These are phyloP conservation scores for Heteromyza rotundicornis DNA, from an alignment of 2,888 invertebrate species.

Conservation along the genomic window DNA sequence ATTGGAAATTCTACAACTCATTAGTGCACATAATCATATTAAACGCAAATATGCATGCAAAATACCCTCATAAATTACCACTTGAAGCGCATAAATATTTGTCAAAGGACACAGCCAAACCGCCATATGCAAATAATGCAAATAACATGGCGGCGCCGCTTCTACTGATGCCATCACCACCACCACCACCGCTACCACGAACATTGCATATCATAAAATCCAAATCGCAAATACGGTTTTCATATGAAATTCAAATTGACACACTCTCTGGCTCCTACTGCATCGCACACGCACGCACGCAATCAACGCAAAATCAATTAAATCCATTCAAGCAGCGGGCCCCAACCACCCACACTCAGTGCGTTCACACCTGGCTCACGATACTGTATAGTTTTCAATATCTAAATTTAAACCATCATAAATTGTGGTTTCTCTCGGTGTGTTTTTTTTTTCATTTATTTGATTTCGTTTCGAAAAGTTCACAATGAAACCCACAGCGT, in stretches of 20 bases:
- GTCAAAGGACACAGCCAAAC: background rate
- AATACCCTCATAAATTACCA: background rate
- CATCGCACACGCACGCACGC: background rate
- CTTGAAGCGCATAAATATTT: background rate
- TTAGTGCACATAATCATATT: slow-evolving; percentile 16
- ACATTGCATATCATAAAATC: background rate
- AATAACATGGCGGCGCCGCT: background rate
- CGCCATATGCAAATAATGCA: background rate
- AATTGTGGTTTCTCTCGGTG: slow-evolving; percentile 1
- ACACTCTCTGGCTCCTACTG: background rate
- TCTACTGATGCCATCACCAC: no score
- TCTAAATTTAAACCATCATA: background rate
- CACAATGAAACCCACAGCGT: no score
- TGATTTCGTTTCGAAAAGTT: no score
- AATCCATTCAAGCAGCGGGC: background rate
- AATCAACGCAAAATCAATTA: slow-evolving; percentile 1
- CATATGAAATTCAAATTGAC: background rate
- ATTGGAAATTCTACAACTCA: slow-evolving; percentile 14
- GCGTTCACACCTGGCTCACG: background rate
- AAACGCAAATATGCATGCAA: background rate
- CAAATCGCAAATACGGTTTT: background rate
- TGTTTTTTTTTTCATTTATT: background rate
- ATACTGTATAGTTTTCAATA: background rate
- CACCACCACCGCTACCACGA: no score
- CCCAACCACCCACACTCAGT: background rate